A percentile compares a stretch with the other conserved stretches of the same genome.
These are phyloP conservation scores for honey bee (Apis mellifera) DNA, from an alignment of 1,140 invertebrate species.

Conservation along the genomic window Amel_HAv3.1 CM009931.2:22874501-22875000, in stretches of 20 bases:
- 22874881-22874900: not conserved
- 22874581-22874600: conserved; percentile 46
- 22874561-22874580: conserved; percentile 53
- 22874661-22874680: conserved; percentile 4
- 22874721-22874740: conserved; percentile 4
- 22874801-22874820: conserved; percentile 29
- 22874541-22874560: conserved; percentile 2
- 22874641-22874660: conserved; percentile 7
- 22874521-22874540: conserved; percentile 55
- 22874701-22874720: not conserved
- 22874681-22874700: not conserved
- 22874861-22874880: no score
- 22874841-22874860: conserved; percentile 7
- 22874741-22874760: conserved; percentile 14
- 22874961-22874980: no score
- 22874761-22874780: conserved; percentile 6
- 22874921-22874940: no score
- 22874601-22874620: conserved; percentile 63
- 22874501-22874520: conserved; percentile 66
- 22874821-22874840: conserved; percentile 40
- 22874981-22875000: no score
- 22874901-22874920: not conserved
- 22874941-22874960: no score
- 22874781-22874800: not conserved
- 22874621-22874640: not conserved